A percentile compares a stretch with the other conserved stretches of the same genome.
Evolutionary conservation across 2,888 invertebrate species (phyloP).

Genomic region (Cephus nigrinus): DNA sequence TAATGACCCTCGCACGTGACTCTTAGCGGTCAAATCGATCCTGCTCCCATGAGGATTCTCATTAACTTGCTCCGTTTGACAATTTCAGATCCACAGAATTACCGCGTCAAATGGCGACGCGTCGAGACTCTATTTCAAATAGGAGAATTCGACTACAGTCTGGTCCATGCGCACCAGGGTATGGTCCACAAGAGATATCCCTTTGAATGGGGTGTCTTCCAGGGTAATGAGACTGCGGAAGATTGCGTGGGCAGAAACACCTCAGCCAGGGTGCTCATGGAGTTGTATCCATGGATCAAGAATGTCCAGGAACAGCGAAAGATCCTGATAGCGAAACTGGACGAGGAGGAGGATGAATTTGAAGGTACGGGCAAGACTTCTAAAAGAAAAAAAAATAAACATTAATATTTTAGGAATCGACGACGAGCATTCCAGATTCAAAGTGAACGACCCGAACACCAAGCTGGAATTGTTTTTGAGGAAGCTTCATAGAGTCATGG

Average conservation of each 20-base stretch:
- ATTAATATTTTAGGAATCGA: constrained; percentile 42
- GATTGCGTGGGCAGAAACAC: constrained; percentile 56
- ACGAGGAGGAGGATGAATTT: constrained; percentile 49
- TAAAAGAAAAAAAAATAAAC: background rate
- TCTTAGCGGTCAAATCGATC: background rate
- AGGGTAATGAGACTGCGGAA: constrained; percentile 53
- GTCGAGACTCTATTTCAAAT: constrained; percentile 49
- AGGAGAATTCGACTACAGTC: constrained; percentile 52
- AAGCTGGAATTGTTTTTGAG: constrained; percentile 28
- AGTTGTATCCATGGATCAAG: constrained; percentile 50
- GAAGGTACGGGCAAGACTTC: constrained; percentile 37
- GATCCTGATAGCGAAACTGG: constrained; percentile 40
- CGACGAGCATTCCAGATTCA: constrained; percentile 49
- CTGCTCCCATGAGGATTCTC: background rate
- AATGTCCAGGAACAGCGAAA: constrained; percentile 38
- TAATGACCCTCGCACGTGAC: background rate
- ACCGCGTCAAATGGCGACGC: constrained; percentile 44
- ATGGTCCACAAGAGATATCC: constrained; percentile 31
- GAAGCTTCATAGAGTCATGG: constrained; percentile 51
- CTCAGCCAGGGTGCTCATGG: constrained; percentile 33
- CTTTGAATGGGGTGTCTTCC: constrained; percentile 45
- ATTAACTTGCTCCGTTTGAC: background rate
- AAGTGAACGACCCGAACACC: constrained; percentile 43
- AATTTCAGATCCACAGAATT: constrained; percentile 46
- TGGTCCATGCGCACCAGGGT: constrained; percentile 52